Evolutionary conservation across 2,113 vertebrate species (phyloP).

Genomic region (Axis porcinus): DNA sequence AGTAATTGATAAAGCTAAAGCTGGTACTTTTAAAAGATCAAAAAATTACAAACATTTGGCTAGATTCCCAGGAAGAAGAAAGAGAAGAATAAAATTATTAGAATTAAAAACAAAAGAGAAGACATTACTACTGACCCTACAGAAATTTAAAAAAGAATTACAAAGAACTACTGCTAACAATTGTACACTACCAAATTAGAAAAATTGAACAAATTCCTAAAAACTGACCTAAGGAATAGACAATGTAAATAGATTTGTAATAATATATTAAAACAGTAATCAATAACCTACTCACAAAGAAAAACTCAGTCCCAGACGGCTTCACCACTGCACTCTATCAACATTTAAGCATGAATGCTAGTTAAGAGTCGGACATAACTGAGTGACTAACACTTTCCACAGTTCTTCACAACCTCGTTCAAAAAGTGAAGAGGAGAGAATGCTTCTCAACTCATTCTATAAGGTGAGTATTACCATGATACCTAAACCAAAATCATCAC

Average conservation of each 20-base stretch:
- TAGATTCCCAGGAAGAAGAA: background rate
- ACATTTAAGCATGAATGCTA: background rate
- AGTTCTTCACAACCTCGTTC: background rate
- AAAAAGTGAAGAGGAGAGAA: background rate
- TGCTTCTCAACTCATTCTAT: background rate
- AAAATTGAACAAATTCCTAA: background rate
- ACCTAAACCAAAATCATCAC: background rate
- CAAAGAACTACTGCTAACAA: background rate
- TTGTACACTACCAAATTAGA: background rate
- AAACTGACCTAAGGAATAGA: background rate
- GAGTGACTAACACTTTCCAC: background rate
- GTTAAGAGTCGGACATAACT: background rate
- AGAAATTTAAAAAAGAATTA: background rate
- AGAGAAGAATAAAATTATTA: background rate
- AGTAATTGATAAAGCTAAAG: background rate
- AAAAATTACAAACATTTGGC: background rate
- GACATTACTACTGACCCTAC: background rate
- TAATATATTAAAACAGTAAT: background rate
- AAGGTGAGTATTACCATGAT: background rate
- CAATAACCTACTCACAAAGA: background rate
- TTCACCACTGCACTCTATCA: background rate
- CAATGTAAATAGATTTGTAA: background rate
- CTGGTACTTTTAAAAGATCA: background rate
- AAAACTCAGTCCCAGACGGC: background rate
- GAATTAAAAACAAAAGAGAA: background rate